phyloP scores from a whole-genome alignment of 2,113 vertebrate species.

The Semnornis frantzii region DNA sequence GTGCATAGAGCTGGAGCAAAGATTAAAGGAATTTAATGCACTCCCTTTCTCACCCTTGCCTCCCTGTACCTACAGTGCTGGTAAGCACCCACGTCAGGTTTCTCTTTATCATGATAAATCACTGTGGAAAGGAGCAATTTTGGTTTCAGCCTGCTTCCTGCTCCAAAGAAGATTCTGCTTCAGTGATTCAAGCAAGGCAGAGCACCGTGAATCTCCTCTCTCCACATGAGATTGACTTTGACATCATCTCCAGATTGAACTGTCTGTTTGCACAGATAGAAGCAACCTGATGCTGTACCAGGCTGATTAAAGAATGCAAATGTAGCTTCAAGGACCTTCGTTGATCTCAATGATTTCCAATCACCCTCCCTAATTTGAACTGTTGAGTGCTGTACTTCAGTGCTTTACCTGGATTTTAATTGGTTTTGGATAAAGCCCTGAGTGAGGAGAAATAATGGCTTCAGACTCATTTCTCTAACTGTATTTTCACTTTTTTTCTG shows the following conservation, averaged over 20 bases:
- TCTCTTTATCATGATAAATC: background rate
- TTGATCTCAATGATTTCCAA: background rate
- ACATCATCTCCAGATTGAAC: background rate
- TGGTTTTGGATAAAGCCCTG: background rate
- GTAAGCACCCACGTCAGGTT: background rate
- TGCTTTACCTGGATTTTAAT: background rate
- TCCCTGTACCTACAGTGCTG: background rate
- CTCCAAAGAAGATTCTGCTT: background rate
- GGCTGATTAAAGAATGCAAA: background rate
- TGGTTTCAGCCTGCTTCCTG: background rate
- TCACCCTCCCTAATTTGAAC: background rate
- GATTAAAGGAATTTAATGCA: background rate
- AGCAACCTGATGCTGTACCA: background rate
- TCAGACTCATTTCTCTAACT: background rate
- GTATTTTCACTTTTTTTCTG: background rate
- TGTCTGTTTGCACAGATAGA: background rate
- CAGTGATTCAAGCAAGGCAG: background rate
- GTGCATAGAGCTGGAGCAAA: background rate
- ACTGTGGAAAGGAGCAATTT: background rate
- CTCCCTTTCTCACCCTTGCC: background rate
- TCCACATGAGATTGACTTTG: background rate
- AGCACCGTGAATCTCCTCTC: background rate
- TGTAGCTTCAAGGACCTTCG: background rate
- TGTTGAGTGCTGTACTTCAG: background rate
- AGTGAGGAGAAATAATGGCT: background rate